Evolutionary conservation across 2,797 vertebrate species (phyloP).

Genomic region (Botia kubotai): DNA sequence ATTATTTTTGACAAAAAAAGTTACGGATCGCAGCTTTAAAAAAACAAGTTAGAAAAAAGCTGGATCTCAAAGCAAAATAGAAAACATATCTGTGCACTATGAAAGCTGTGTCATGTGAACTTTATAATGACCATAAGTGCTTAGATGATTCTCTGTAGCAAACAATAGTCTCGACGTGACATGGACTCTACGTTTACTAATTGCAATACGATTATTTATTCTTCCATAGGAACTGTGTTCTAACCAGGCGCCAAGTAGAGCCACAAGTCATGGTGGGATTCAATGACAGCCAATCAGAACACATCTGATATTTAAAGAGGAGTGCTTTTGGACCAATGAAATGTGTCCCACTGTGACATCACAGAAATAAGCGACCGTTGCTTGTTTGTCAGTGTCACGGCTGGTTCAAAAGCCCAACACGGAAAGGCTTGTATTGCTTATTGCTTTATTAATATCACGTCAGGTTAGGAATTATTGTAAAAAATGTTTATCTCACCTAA

Average conservation of each 20-base stretch:
- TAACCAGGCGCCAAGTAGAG: background rate
- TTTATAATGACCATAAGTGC: constrained; percentile 79
- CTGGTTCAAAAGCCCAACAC: too few relatives aligned
- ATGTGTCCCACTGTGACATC: background rate
- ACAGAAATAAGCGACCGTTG: background rate
- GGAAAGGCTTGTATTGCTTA: background rate
- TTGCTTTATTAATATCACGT: background rate
- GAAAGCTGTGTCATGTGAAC: constrained; percentile 71
- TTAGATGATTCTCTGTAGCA: constrained; percentile 79
- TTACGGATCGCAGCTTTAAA: too few relatives aligned
- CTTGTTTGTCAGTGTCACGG: too few relatives aligned
- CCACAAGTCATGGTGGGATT: background rate
- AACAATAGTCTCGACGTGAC: constrained; percentile 57
- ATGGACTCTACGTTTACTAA: constrained; percentile 44
- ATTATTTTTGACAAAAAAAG: too few relatives aligned
- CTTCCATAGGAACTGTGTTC: background rate
- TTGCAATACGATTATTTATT: constrained; percentile 56
- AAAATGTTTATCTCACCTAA: background rate
- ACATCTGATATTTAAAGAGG: background rate
- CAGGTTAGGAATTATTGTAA: background rate
- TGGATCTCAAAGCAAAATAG: constrained; percentile 19
- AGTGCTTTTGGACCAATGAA: background rate
- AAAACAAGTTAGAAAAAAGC: background rate
- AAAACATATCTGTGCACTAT: constrained; percentile 60
- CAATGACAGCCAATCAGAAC: background rate